These are phyloP conservation scores for Drepana falcataria DNA, from an alignment of 2,888 invertebrate species.

Conservation along the genomic window DNA sequence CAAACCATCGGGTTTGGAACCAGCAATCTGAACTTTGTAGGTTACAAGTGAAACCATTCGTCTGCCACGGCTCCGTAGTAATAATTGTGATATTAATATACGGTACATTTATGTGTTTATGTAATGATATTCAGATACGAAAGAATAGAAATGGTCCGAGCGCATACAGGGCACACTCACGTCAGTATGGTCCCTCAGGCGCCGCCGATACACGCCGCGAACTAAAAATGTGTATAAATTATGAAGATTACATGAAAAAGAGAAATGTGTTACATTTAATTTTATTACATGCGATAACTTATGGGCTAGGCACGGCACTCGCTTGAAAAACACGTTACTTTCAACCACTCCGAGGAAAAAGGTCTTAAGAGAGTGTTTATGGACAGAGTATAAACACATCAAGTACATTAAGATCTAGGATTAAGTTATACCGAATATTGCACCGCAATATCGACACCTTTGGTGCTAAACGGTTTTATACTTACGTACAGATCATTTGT, in stretches of 20 bases:
- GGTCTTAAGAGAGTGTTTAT: conserved; percentile 12
- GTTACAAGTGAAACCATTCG: too few species aligned
- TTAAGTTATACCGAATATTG: conserved; percentile 10
- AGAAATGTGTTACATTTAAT: conserved; percentile 79
- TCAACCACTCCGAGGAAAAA: conserved; percentile 18
- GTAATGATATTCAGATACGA: conserved; percentile 39
- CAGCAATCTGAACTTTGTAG: too few species aligned
- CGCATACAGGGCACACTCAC: conserved; percentile 24
- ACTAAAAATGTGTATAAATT: conserved; percentile 77
- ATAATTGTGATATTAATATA: conserved; percentile 26
- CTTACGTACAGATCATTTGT: conserved; percentile 76
- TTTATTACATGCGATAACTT: conserved; percentile 78
- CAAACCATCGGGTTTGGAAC: too few species aligned
- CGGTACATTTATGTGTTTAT: conserved; percentile 37
- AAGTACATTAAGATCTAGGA: conserved; percentile 11
- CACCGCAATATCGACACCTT: conserved; percentile 34
- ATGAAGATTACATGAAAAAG: conserved; percentile 77
- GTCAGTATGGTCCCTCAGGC: conserved; percentile 46
- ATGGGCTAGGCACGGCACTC: conserved; percentile 68
- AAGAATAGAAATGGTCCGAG: conserved; percentile 17
- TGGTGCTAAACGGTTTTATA: conserved; percentile 37
- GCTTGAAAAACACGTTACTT: conserved; percentile 66
- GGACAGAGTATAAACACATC: conserved; percentile 6
- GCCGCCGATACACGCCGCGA: conserved; percentile 58
- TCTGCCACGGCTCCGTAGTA: conserved; percentile 1